phyloP scores from a whole-genome alignment of 2,888 invertebrate species.

The Julus scandinavius region DNA sequence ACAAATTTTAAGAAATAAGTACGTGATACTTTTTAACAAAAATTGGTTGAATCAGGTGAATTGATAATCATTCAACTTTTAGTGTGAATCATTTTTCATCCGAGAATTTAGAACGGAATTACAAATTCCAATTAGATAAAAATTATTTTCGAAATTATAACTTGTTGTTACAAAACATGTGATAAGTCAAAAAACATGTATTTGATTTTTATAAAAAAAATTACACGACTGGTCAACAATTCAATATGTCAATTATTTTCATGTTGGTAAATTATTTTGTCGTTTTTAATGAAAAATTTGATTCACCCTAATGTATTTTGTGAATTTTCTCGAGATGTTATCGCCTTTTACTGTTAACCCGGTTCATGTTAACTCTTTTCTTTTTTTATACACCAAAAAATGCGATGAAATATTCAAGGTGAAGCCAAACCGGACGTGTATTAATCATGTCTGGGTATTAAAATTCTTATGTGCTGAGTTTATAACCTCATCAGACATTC shows the following conservation, averaged over 20 bases:
- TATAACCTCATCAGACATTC: slow-evolving; percentile 25
- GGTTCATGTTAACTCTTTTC: neutral
- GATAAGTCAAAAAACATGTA: no score
- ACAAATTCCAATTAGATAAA: no score
- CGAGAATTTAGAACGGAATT: no score
- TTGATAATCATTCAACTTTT: no score
- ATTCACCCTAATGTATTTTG: neutral
- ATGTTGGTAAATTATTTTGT: neutral
- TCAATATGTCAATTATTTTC: slow-evolving; percentile 24
- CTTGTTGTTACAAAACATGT: no score
- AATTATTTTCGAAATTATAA: no score
- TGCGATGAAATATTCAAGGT: neutral
- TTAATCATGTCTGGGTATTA: slow-evolving; percentile 33
- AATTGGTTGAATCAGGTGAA: no score
- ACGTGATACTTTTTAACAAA: no score
- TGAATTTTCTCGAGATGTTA: neutral
- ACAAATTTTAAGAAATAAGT: no score
- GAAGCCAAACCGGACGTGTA: slow-evolving; percentile 9
- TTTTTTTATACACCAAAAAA: neutral
- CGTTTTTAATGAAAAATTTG: neutral
- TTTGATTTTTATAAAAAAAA: neutral
- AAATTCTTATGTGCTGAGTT: slow-evolving; percentile 20
- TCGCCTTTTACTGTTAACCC: neutral
- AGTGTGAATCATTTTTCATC: no score
- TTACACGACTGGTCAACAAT: neutral